These are phyloP conservation scores for Plectrocnemia conspersa DNA, from an alignment of 1,140 invertebrate species.

Conservation along the genomic window DNA sequence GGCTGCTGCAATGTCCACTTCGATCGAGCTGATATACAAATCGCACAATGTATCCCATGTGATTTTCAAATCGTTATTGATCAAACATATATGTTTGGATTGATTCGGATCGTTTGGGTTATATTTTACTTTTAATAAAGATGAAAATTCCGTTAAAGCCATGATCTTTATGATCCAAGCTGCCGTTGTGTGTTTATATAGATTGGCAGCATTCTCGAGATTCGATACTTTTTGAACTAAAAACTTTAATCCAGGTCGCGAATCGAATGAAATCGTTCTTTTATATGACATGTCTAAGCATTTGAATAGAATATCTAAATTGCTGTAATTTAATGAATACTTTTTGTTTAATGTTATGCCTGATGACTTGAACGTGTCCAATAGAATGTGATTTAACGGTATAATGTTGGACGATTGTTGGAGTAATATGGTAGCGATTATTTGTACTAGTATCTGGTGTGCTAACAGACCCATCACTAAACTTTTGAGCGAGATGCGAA, in stretches of 20 bases:
- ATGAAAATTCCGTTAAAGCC: slow-evolving; percentile 68
- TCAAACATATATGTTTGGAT: slow-evolving; percentile 36
- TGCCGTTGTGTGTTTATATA: slow-evolving; percentile 88
- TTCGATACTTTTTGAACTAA: slow-evolving; percentile 88
- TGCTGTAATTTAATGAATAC: slow-evolving; percentile 51
- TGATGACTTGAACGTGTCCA: slow-evolving; percentile 54
- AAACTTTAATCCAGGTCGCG: slow-evolving; percentile 85
- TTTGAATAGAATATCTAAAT: slow-evolving; percentile 67
- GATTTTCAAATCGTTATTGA: slow-evolving; percentile 47
- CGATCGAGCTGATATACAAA: slow-evolving; percentile 48
- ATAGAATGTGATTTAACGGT: slow-evolving; percentile 53
- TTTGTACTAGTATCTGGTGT: slow-evolving; percentile 87
- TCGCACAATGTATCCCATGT: slow-evolving; percentile 57
- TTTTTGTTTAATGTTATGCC: slow-evolving; percentile 51
- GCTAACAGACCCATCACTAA: slow-evolving; percentile 83
- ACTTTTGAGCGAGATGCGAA: slow-evolving; percentile 78
- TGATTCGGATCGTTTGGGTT: slow-evolving; percentile 5
- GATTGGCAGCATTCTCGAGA: slow-evolving; percentile 80
- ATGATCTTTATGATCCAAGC: slow-evolving; percentile 88
- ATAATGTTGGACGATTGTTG: slow-evolving; percentile 57
- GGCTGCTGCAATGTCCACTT: slow-evolving; percentile 50
- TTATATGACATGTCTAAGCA: slow-evolving; percentile 76
- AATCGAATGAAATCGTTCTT: slow-evolving; percentile 79
- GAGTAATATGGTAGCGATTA: slow-evolving; percentile 79
- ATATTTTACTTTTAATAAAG: slow-evolving; percentile 1